Base-by-base conservation (phyloP, 2,888 invertebrate species). In the Zygogramma bicolorata region DNA sequence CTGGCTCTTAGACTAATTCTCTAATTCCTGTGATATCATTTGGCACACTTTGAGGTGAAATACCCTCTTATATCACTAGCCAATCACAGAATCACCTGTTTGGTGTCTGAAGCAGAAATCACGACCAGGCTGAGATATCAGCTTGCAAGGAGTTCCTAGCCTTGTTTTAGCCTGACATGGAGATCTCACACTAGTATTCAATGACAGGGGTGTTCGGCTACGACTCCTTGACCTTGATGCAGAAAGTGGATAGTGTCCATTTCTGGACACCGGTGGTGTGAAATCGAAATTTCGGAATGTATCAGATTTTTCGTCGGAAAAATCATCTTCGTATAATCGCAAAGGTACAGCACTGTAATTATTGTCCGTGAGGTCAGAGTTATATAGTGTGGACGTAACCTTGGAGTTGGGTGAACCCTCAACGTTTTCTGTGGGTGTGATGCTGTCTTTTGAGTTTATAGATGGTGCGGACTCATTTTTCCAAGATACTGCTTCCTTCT, bases 91-190 rank as follows among this genome's bases (percentile, higher is more conserved):
- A 79, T 85, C 85, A 8, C 87, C 88, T 20, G 70, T 77, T 75
- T 85, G 84, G 81, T 87, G 88, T 29, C 86, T 81, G 71, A 83
- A 81, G 77, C 87, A 88, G 75, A 74, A 86, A 75, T 86, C 85
- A 49, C 85, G 77, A 25, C 87, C 87, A 29, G 82, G 78, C 31
- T 84, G 22, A 22, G 84, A 74, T 8, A 77, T 77, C 62, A 86
- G 73, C 77, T 86, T 87, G 73, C 87, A 88, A 25, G 84, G 84
- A 1, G 85, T 86, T 7, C 87, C 87, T 59, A 81, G 65, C 65
- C 86, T 78, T 25, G 87, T 88, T 76, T 72, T 84, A 1, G 85
- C 87, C 27, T 73, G 70, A 73, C 87, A 87, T 13, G 71, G 67
- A 7, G 74, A 75, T 73, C 77, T 84, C 4, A 73, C 69, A n/a